Conservation (phyloP, 2,113 vertebrate genomes). For the Eurystomus gularis region DNA sequence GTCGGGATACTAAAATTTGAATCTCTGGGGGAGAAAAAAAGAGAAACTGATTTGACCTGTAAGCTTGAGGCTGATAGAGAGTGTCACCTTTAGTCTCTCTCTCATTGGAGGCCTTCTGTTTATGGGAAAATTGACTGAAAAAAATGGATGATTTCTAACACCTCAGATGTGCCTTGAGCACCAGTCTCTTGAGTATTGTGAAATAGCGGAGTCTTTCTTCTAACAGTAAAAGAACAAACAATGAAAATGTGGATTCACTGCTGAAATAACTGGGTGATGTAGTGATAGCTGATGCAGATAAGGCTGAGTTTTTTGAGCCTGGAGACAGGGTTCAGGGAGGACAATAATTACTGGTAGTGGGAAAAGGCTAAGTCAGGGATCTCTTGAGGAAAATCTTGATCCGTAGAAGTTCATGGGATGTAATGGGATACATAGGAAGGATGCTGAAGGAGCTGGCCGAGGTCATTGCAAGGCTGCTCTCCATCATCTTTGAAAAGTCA, state of each 20-base stretch:
- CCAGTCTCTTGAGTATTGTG: background rate
- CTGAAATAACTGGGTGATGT: background rate
- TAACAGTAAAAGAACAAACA: background rate
- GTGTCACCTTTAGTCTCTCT: background rate
- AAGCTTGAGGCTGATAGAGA: background rate
- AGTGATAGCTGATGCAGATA: background rate
- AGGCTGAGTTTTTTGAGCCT: background rate
- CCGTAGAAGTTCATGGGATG: background rate
- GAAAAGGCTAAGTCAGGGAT: background rate
- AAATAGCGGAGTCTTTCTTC: background rate
- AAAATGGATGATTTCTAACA: background rate
- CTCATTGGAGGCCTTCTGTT: background rate
- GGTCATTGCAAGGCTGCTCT: background rate
- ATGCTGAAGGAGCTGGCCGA: background rate
- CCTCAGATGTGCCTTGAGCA: background rate
- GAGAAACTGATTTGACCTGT: background rate
- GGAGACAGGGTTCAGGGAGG: background rate
- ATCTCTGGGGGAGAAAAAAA: background rate
- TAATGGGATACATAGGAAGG: background rate
- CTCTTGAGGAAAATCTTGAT: background rate
- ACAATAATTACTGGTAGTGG: background rate
- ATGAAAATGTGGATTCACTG: background rate
- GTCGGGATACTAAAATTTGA: background rate
- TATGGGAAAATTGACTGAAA: background rate
- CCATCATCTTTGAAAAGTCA: background rate